Evolutionary conservation across 2,797 vertebrate species (phyloP), one percentile per base, ranked within the genome.

Genomic region (Smutsia gigantea): DNA sequence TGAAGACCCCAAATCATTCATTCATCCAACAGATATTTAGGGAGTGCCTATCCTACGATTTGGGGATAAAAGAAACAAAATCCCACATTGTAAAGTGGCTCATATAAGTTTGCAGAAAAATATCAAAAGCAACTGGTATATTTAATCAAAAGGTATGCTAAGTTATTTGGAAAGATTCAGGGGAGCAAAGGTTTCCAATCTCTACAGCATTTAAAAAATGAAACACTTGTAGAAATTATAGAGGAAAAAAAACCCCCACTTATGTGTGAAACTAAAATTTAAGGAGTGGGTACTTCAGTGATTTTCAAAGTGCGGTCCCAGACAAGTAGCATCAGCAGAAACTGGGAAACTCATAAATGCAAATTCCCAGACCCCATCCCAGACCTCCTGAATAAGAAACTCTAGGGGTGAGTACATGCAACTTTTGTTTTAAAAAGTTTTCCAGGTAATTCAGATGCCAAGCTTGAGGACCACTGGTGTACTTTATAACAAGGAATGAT

Each of bases 171-270:
- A 90, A 89, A 64, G 51, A 84, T 11, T 72, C 29, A 27, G 83
- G 59, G 66, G 69, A 92, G 25, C 15, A 34, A 86, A 90, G 72
- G 4, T 77, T 96, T 89, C 87, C 74, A 81, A 74, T 79, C 27
- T 83, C 37, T 25, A 84, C 5, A 69, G n/a, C 17, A 68, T 68
- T 85, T 95, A 21, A 61, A 51, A 91, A 93, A 34, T 12, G 59
- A 87, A 92, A 90, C 15, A 66, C 42, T 42, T 72, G 53, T 72
- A 88, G 37, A 94, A 42, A 87, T 46, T 63, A 85, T 19, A 57
- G 2, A 51, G 39, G 55, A 55, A 77, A 57, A 68, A 31, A 46
- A 25, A 39, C 4, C 39, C 29, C 29, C 55, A 72, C 55, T 51
- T 83, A 64, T 13, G 4, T 31, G 15, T 84, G 81, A 87, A 94